These are phyloP conservation scores for Epizoanthus scotinus DNA, from an alignment of 92 coral and sea anemone species.

Conservation along the genomic window DNA sequence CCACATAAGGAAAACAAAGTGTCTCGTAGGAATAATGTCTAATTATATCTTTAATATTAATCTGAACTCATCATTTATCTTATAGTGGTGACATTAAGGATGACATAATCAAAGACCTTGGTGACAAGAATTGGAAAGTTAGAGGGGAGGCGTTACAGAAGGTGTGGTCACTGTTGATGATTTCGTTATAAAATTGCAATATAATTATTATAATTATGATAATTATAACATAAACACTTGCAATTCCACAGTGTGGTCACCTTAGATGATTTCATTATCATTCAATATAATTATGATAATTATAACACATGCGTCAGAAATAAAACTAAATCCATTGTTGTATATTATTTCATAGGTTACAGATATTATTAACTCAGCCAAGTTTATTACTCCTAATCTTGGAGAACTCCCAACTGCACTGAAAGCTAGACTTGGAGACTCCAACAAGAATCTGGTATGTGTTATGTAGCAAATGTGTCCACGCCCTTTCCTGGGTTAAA, in stretches of 20 bases:
- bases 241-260: conserved; percentile 58
- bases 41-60: neutral
- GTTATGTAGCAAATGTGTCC: neutral
- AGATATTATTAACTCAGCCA: conserved; percentile 77
- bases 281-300: neutral
- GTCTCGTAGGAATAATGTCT: too few relatives aligned
- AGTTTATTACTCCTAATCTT: conserved; percentile 87
- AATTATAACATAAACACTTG: too few relatives aligned
- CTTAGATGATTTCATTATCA: neutral
- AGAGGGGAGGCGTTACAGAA: conserved; percentile 97
- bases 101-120: conserved; percentile 79
- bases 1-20: too few relatives aligned
- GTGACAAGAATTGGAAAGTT: conserved; percentile 97
- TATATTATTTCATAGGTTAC: conserved; percentile 58
- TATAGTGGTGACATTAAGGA: conserved; percentile 81
- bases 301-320: neutral
- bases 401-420: conserved; percentile 94
- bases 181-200: neutral
- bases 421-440: conserved; percentile 94
- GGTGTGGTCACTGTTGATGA: conserved; percentile 45
- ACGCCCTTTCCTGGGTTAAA: neutral
- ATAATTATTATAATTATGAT: too few relatives aligned
- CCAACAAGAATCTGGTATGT: conserved; percentile 95
- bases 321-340: neutral
- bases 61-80: conserved; percentile 1